Base-by-base conservation (phyloP, 2,113 vertebrate species). In the Perccottus glenii region DNA sequence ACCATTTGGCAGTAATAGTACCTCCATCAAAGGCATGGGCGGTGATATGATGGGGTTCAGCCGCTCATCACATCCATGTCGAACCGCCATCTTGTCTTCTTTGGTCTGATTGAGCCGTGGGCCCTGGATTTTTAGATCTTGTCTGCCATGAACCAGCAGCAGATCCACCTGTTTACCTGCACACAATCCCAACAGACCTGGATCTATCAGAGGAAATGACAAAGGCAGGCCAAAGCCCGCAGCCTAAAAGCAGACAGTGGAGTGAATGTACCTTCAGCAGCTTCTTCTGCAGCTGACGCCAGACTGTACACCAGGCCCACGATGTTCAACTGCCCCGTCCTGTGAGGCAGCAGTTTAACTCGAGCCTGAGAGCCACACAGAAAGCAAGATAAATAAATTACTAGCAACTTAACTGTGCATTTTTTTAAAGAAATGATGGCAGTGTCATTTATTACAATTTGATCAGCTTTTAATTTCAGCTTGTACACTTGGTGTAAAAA, bases 11-110 rank as follows among this genome's bases (percentile, higher is more conserved):
- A 8, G 38, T 40, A 8, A 6, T 40, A 40, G 38, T 11, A 99
- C 98, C 96, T 99, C 97, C 75, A 99, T 84, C 11, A 99, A 90
- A 70, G 98, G 96, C 96, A 98, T 98, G 65, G 96, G 93, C 15
- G 95, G 93, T 2, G 94, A 93, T 77, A 99, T 94, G 73, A 98
- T 91, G 11, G 97, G 96, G 84, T 98, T 93, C 69, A 99, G 90
- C 45, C 98, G 95, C 10, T 92, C 91, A 84, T 99, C 98, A 0
- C 94, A 93, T 65, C 96, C 96, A 35, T 98, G 95, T 62, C 87
- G 93, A 73, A 99, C 93, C 0, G 92, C 93, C 4, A 96, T 98
- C 91, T 99, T 99, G 70, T 99, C 96, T 81, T 98, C 97, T 88
- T 99, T 99, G 78, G 96, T 99, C 85, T 90, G 90, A 86, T 99